phyloP scores from a whole-genome alignment of 2,113 vertebrate species.

The Alectura lathami region DNA sequence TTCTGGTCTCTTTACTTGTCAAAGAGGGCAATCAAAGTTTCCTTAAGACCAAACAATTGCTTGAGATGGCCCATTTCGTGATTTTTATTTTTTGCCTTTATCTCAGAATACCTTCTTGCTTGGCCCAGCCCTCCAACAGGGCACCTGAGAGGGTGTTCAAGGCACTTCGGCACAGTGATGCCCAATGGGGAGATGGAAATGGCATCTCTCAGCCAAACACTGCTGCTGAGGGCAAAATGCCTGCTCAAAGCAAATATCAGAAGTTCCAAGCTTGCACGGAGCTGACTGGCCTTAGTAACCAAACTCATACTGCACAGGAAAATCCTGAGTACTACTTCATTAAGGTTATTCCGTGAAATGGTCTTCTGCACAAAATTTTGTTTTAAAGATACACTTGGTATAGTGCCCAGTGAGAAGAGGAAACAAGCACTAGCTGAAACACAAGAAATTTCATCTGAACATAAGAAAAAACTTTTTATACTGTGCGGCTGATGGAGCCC shows the following conservation, averaged over 20 bases:
- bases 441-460: neutral
- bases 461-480: neutral
- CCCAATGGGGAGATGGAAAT: neutral
- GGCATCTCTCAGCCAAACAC: neutral
- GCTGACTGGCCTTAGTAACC: neutral
- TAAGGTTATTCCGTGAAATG: neutral
- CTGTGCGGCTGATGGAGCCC: accelerated
- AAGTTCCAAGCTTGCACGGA: neutral
- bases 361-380: neutral
- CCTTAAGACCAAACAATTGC: neutral
- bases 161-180: neutral
- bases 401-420: neutral
- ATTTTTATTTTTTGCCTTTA: neutral
- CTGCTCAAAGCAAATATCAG: neutral
- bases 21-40: neutral
- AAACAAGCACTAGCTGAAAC: neutral
- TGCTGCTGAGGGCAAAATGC: neutral
- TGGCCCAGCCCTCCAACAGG: neutral
- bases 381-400: neutral
- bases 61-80: neutral
- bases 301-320: neutral
- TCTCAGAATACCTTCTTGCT: neutral
- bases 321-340: neutral
- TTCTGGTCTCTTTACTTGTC: neutral
- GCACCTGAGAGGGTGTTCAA: neutral